These are phyloP conservation scores for Synanthedon myopaeformis DNA, from an alignment of 2,888 invertebrate species.

Conservation along the genomic window DNA sequence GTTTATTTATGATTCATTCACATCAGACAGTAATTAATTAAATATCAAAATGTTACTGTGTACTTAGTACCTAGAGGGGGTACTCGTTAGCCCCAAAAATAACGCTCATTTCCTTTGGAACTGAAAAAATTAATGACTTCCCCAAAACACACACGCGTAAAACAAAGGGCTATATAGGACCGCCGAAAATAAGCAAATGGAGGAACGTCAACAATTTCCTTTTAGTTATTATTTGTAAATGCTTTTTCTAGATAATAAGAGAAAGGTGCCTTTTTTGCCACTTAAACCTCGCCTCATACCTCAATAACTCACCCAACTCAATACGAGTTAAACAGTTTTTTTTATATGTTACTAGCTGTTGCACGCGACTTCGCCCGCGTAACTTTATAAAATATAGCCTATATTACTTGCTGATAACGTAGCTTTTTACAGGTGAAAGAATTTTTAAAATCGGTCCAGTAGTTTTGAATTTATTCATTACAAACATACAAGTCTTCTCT, in stretches of 20 bases:
- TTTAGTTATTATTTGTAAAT: conserved; percentile 36
- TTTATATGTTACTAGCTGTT: no score
- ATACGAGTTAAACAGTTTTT: no score
- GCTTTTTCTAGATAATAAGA: conserved; percentile 10
- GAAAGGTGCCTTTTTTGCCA: not conserved
- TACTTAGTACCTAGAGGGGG: not conserved
- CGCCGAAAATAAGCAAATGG: conserved; percentile 33
- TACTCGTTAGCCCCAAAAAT: not conserved
- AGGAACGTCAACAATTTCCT: conserved; percentile 55
- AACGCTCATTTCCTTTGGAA: conserved; percentile 42
- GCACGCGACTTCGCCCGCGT: no score
- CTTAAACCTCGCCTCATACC: no score
- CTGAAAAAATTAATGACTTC: conserved; percentile 53
- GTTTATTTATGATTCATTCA: not conserved
- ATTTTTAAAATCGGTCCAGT: no score
- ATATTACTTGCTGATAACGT: no score
- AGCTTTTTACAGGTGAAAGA: no score
- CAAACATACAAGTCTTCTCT: no score
- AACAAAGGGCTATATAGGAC: conserved; percentile 42
- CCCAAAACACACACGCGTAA: conserved; percentile 45
- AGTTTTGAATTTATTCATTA: no score
- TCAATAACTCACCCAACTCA: no score
- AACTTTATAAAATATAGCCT: no score
- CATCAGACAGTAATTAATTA: not conserved
- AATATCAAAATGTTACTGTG: not conserved